Base-by-base conservation (phyloP, 2,113 vertebrate genomes). In the Gavia stellata region DNA sequence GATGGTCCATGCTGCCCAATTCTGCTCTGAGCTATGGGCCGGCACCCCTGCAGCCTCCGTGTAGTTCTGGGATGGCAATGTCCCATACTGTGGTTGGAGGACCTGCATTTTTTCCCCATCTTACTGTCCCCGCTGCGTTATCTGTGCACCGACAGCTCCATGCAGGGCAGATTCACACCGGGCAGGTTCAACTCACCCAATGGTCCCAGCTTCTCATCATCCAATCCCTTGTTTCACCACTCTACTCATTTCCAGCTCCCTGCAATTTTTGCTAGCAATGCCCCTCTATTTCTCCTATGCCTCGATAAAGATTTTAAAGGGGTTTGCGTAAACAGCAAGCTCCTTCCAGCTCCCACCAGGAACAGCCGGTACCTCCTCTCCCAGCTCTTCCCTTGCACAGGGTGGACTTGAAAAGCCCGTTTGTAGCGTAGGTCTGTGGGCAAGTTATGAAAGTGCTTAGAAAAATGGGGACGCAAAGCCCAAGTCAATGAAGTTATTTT, bases 401-500 rank as follows among this genome's bases (percentile, higher is more conserved):
- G 59, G 42, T 7, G 25, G 86, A 10, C 28, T 53, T 97, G 93
- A 96, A 95, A 94, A 96, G 91, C 70, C 70, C 81, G 47, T 95
- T 88, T 96, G 91, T 94, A 86, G 81, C 24, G 3, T 8, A 33
- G 33, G 19, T 86, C 77, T 92, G 88, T 15, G 55, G 80, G 82
- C 36, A 72, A 62, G 80, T 63, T 72, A 86, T 61, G 91, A 74
- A 94, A 92, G 61, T 58, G 25, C 61, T 84, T 50, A 84, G 89
- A 92, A 87, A 94, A 92, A 95, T 61, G 91, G 91, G 80, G 84
- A 79, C 13, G 3, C 2, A 17, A 86, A 81, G 91, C 86, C 25
- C 73, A 66, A 72, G 47, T 91, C 89, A 94, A 96, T 94, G 81
- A 45, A 67, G 89, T 74, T 67, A 95, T 95, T 96, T 92, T 96